A percentile compares a stretch with the other conserved stretches of the same genome.
These are phyloP conservation scores for Prenolepis imparis DNA, from an alignment of 2,888 invertebrate genomes.

Conservation along the genomic window DNA sequence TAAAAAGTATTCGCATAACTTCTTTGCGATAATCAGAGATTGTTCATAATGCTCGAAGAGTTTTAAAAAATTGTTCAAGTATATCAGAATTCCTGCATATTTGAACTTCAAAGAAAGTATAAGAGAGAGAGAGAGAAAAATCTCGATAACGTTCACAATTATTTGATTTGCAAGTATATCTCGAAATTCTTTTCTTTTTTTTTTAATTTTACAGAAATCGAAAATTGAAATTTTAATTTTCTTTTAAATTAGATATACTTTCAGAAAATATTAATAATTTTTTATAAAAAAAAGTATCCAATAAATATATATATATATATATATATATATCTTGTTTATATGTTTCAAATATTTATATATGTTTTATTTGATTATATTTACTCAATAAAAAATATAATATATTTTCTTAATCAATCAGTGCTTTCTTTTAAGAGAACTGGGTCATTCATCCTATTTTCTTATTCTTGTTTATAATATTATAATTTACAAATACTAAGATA, in stretches of 20 bases:
- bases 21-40: conserved; percentile 18
- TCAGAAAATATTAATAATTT: background rate
- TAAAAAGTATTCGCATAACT: conserved; percentile 30
- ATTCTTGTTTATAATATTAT: background rate
- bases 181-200: background rate
- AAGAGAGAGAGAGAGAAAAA: background rate
- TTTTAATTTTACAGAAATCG: background rate
- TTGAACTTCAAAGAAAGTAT: background rate
- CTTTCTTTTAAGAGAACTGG: background rate
- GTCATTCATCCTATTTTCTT: background rate
- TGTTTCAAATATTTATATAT: background rate
- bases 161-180: background rate
- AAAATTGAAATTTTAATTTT: background rate
- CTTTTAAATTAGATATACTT: conserved; percentile 1
- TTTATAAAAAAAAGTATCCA: background rate
- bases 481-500: background rate
- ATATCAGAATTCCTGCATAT: background rate
- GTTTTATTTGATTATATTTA: conserved; percentile 15
- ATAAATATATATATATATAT: conserved; percentile 11
- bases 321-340: background rate
- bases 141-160: background rate
- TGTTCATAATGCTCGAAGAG: conserved; percentile 21
- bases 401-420: background rate
- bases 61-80: background rate
- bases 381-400: background rate